Base-by-base conservation (phyloP, 2,888 invertebrate species). In the Tanypteryx hageni region DNA sequence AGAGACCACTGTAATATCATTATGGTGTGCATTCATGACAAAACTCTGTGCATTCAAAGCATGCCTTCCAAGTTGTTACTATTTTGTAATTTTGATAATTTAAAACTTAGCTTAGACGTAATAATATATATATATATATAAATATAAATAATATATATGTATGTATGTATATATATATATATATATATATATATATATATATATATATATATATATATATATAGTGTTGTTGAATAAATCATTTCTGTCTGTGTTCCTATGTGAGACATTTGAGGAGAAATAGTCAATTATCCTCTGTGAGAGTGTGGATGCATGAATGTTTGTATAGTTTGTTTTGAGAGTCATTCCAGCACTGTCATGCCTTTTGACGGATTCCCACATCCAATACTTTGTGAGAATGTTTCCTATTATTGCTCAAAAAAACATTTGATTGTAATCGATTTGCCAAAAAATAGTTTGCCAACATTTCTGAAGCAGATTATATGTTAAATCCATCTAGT, bases 241-340 rank as follows among this genome's bases (percentile, higher is more conserved):
- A 89, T 89, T 89, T 64, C 89, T 89, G 89, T 89, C 64, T 89
- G 89, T 89, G 89, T 89, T 89, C 89, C 89, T 89, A 89, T 68
- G 68, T 89, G 89, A 64, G 89, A 89, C 89, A 44, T 64, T 89
- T 16, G 89, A 89, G 89, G 89, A 89, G 89, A 89, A 89, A 89
- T 89, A 89, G 89, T 89, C 89, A 89, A 44, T 64, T 89, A 89
- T 89, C 89, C 89, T 89, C 89, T 56, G 89, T 89, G 83, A 83
- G 83, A 56, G n/a, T 83, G 44, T 89, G 64, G 68, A 89, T 89
- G 89, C 64, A 89, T 89, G 89, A 89, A 89, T 56, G 89, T 68
- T 61, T 89, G 89, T 89, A 89, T 89, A 64, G 89, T n/a, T 89
- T 89, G 89, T 64, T 89, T 44, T 89, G 44, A 89, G 61, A 89